Evolutionary conservation across 2,797 vertebrate genomes (phyloP).

Genomic region (Rhodeus uyekii): DNA sequence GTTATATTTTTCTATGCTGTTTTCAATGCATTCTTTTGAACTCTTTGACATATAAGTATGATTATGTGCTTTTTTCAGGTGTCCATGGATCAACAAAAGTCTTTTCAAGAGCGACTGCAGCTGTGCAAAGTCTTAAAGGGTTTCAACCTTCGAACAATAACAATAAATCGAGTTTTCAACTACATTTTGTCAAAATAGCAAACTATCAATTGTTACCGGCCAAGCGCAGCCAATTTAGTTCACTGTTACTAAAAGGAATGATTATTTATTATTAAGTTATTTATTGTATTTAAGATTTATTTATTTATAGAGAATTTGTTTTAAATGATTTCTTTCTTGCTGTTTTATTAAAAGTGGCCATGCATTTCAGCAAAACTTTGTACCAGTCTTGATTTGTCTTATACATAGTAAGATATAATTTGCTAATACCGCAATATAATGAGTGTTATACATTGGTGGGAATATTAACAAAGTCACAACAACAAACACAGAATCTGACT

Average conservation of each 20-base stretch:
- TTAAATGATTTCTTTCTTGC: neutral
- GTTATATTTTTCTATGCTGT: neutral
- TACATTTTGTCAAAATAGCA: slow-evolving; percentile 59
- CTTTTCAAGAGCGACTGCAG: slow-evolving; percentile 63
- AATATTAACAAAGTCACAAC: neutral
- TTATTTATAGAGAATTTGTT: slow-evolving; percentile 15
- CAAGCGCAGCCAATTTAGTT: neutral
- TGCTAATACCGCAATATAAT: neutral
- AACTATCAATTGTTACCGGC: neutral
- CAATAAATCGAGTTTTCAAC: slow-evolving; percentile 70
- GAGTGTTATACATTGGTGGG: neutral
- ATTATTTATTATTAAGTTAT: slow-evolving; percentile 35
- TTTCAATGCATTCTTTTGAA: neutral
- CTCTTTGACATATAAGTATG: neutral
- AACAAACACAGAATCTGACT: neutral
- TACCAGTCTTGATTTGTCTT: neutral
- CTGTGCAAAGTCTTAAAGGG: slow-evolving; percentile 75
- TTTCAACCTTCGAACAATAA: slow-evolving; percentile 71
- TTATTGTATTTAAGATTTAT: slow-evolving; percentile 29
- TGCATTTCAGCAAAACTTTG: neutral
- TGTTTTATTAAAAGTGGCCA: slow-evolving; percentile 9
- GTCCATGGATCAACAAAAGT: slow-evolving; percentile 35
- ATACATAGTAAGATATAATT: neutral
- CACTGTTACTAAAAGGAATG: neutral
- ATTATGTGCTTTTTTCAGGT: slow-evolving; percentile 20